Conservation (phyloP, 2,888 invertebrate species). For the Allophyes oxyacanthae region DNA sequence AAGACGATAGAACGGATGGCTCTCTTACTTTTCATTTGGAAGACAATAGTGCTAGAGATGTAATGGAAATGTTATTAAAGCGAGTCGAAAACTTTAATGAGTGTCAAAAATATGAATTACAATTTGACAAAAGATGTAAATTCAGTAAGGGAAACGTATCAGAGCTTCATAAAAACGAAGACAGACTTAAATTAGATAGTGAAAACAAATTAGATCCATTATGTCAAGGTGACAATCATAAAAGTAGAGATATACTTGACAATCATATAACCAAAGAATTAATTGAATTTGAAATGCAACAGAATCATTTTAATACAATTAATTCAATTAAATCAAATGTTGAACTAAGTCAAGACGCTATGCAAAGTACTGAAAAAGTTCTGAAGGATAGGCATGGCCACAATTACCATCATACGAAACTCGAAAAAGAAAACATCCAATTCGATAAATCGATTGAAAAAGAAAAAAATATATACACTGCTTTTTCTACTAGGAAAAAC, state of each 20-base stretch:
- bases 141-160: slow-evolving; percentile 65
- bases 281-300: slow-evolving; percentile 66
- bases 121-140: slow-evolving; percentile 61
- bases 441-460: slow-evolving; percentile 79
- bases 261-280: slow-evolving; percentile 72
- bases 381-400: slow-evolving; percentile 71
- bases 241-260: slow-evolving; percentile 61
- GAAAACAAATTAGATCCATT: slow-evolving; percentile 55
- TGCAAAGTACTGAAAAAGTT: slow-evolving; percentile 68
- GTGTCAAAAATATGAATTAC: slow-evolving; percentile 65
- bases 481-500: slow-evolving; percentile 60
- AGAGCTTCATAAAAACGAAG: slow-evolving; percentile 66
- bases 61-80: slow-evolving; percentile 66
- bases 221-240: slow-evolving; percentile 37
- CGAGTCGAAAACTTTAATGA: slow-evolving; percentile 64
- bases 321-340: slow-evolving; percentile 64
- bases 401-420: slow-evolving; percentile 68
- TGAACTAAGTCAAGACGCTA: slow-evolving; percentile 63
- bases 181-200: slow-evolving; percentile 63
- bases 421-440: slow-evolving; percentile 84
- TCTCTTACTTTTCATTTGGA: slow-evolving; percentile 49
- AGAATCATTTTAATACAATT: slow-evolving; percentile 68
- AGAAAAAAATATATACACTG: slow-evolving; percentile 64
- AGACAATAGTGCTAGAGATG: slow-evolving; percentile 65
- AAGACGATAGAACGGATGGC: slow-evolving; percentile 16